Conservation (phyloP, 2,113 vertebrate species). For the Leucosticte australis region DNA sequence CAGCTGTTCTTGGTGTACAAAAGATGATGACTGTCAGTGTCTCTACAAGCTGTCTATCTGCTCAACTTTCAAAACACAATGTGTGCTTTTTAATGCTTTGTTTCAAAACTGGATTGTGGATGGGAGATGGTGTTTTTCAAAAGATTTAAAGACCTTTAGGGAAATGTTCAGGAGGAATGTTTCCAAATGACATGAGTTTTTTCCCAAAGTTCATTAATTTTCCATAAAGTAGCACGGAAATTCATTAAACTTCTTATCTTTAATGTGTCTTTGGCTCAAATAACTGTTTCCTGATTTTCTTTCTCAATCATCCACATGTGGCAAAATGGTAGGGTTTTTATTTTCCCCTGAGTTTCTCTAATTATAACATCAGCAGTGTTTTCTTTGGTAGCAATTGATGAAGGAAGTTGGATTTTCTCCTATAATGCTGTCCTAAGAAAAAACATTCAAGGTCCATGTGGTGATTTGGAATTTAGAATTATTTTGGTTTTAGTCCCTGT, state of each 20-base stretch:
- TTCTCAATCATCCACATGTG: rapidly evolving
- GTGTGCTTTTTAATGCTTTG: background rate
- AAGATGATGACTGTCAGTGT: background rate
- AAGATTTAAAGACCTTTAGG: background rate
- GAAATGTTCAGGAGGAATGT: background rate
- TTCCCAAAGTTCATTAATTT: background rate
- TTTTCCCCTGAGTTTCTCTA: background rate
- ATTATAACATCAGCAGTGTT: background rate
- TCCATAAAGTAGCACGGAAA: background rate
- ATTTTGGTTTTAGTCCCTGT: background rate
- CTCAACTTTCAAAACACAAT: background rate
- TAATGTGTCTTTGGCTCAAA: background rate
- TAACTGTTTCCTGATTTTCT: background rate
- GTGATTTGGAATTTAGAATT: background rate
- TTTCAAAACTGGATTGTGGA: background rate
- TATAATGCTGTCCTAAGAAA: background rate
- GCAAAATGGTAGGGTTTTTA: background rate
- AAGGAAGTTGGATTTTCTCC: background rate
- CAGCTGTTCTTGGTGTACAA: background rate
- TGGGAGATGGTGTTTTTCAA: background rate
- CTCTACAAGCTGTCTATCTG: background rate
- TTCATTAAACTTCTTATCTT: background rate
- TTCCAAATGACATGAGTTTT: background rate
- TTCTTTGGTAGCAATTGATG: background rate
- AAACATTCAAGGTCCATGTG: background rate